A percentile compares a stretch with the other conserved stretches of the same genome.
phyloP scores from a whole-genome alignment of 2,888 invertebrate species.

The Stratiomys singularior region DNA sequence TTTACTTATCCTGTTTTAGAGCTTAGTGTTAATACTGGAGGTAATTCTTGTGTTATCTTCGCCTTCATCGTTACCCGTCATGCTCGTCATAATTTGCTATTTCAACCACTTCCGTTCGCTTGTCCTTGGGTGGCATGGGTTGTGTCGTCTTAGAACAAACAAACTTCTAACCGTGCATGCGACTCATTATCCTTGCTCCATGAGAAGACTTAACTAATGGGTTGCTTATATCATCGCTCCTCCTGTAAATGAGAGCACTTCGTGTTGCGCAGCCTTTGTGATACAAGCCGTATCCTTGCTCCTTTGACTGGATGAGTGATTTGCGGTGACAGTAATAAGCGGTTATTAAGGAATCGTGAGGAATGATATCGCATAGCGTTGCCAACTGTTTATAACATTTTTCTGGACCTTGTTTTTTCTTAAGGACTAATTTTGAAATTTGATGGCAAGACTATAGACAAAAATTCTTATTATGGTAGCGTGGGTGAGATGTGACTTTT shows the following conservation, averaged over 20 bases:
- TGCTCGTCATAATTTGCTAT: neutral
- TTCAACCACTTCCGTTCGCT: conserved; percentile 14
- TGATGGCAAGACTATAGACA: too few relatives aligned
- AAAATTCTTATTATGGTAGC: too few relatives aligned
- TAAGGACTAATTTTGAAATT: too few relatives aligned
- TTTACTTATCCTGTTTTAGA: conserved; percentile 30
- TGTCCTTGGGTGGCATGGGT: conserved; percentile 39
- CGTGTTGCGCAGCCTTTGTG: conserved; percentile 19
- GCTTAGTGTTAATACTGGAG: neutral
- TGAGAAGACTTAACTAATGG: neutral
- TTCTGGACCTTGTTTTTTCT: too few relatives aligned
- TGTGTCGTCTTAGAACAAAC: conserved; percentile 45
- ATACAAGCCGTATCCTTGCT: conserved; percentile 1
- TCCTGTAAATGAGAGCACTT: conserved; percentile 40
- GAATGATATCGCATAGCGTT: neutral
- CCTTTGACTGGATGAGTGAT: neutral
- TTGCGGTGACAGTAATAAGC: conserved; percentile 35
- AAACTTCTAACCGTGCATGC: neutral
- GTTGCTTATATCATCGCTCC: neutral
- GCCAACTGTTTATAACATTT: neutral
- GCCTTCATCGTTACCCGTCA: neutral
- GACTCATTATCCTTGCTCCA: conserved; percentile 43
- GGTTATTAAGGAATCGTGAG: conserved; percentile 11
- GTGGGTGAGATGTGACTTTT: too few relatives aligned
- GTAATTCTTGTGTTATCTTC: neutral